phyloP scores from a whole-genome alignment of 2,888 invertebrate genomes.

The Aphodius granarius region DNA sequence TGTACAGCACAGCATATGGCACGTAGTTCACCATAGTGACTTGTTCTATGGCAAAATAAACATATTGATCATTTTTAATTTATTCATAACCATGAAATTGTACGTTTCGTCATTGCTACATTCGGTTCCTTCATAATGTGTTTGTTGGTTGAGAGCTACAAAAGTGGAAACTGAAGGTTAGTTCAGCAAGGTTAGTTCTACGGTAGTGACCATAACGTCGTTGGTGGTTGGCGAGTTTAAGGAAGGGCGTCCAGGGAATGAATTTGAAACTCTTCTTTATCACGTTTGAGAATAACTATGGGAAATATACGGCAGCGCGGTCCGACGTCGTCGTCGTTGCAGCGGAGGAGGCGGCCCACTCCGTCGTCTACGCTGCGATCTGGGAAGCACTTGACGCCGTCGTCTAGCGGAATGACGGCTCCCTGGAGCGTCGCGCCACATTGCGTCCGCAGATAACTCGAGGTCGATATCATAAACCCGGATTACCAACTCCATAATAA shows the following conservation, averaged over 20 bases:
- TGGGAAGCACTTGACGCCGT: conserved; percentile 35
- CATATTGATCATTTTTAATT: too few relatives aligned
- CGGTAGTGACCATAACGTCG: not conserved
- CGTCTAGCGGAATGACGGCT: conserved; percentile 39
- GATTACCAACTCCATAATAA: conserved; percentile 41
- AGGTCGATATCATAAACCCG: conserved; percentile 44
- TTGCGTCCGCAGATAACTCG: conserved; percentile 39
- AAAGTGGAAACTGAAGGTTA: not conserved
- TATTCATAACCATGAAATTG: too few relatives aligned
- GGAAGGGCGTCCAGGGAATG: not conserved
- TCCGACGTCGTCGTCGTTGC: not conserved
- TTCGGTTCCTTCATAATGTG: not conserved
- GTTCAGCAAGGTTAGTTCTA: not conserved
- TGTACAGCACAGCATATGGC: too few relatives aligned
- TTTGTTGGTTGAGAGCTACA: not conserved
- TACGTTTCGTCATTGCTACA: not conserved
- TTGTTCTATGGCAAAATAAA: too few relatives aligned
- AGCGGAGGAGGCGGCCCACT: not conserved
- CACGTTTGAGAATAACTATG: not conserved
- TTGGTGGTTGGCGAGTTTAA: not conserved
- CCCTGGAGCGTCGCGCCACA: conserved; percentile 38
- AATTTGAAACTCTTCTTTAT: not conserved
- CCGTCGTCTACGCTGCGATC: not conserved
- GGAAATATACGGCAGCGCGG: not conserved
- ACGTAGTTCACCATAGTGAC: too few relatives aligned